Evolutionary conservation across 2,888 invertebrate species (phyloP).

Genomic region (Cosmia trapezina): DNA sequence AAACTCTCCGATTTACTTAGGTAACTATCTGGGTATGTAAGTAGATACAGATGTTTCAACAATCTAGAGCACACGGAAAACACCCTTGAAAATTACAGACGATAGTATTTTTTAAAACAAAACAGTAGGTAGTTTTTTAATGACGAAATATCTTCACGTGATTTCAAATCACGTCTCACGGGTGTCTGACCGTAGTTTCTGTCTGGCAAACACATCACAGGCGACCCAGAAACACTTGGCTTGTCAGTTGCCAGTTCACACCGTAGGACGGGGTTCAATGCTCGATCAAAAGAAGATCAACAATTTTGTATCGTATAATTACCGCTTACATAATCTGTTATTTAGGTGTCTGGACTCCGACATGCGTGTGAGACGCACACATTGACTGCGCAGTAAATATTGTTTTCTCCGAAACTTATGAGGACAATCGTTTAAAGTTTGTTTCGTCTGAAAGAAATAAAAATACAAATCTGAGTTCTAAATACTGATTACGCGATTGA

Average conservation of each 20-base stretch:
- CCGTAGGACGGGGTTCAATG: constrained; percentile 68
- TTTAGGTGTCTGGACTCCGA: constrained; percentile 48
- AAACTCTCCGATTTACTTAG: constrained; percentile 1
- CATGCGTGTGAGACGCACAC: constrained; percentile 15
- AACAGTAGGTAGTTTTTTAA: constrained; percentile 7
- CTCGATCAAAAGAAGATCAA: constrained; percentile 65
- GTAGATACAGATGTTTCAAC: too few relatives aligned
- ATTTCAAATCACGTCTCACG: constrained; percentile 48
- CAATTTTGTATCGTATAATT: constrained; percentile 57
- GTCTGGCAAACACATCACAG: constrained; percentile 64
- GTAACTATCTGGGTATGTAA: too few relatives aligned
- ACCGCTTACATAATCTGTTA: constrained; percentile 61
- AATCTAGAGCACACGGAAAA: constrained; percentile 23
- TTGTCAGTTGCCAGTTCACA: constrained; percentile 64
- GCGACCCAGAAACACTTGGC: constrained; percentile 72
- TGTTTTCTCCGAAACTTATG: constrained; percentile 35
- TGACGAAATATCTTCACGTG: constrained; percentile 48
- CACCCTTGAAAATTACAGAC: constrained; percentile 10
- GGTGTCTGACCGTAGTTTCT: constrained; percentile 45
- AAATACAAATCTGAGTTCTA: constrained; percentile 2
- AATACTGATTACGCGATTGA: neutral
- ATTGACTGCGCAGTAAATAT: constrained; percentile 24
- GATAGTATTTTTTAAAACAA: constrained; percentile 6
- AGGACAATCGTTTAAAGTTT: constrained; percentile 28
- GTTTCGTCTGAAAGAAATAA: constrained; percentile 27